phyloP scores from a whole-genome alignment of 2,113 vertebrate species.

The Stegostoma tigrinum region DNA sequence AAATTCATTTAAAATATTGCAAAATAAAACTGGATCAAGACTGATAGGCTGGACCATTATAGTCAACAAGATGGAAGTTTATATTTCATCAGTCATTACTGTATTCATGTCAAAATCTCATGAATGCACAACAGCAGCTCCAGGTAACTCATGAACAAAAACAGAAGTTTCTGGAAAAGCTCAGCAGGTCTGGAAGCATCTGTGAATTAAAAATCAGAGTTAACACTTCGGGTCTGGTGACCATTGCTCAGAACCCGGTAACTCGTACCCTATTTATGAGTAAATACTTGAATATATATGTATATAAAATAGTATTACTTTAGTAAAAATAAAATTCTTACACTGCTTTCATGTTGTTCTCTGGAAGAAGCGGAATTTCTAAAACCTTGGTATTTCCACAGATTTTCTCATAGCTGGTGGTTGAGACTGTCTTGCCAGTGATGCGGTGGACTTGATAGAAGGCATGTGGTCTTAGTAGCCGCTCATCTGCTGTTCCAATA shows the following conservation, averaged over 20 bases:
- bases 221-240: too few species aligned
- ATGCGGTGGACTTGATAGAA: slow-evolving; percentile 98
- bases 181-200: too few species aligned
- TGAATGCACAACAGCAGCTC: neutral
- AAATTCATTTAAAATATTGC: neutral
- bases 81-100: neutral
- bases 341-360: slow-evolving; percentile 97
- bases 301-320: neutral
- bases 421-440: slow-evolving; percentile 92
- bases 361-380: slow-evolving; percentile 90
- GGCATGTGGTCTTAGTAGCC: slow-evolving; percentile 92
- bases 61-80: neutral
- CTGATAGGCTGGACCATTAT: neutral
- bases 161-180: too few species aligned
- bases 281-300: neutral
- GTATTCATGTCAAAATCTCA: neutral
- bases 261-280: neutral
- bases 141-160: neutral
- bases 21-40: neutral
- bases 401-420: slow-evolving; percentile 93
- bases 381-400: slow-evolving; percentile 87
- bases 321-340: slow-evolving; percentile 55
- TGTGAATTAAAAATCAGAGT: too few species aligned
- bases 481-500: slow-evolving; percentile 90
- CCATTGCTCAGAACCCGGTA: too few species aligned